Conservation (phyloP, 2,888 invertebrate genomes). For the Hirtodrosophila histrioides region DNA sequence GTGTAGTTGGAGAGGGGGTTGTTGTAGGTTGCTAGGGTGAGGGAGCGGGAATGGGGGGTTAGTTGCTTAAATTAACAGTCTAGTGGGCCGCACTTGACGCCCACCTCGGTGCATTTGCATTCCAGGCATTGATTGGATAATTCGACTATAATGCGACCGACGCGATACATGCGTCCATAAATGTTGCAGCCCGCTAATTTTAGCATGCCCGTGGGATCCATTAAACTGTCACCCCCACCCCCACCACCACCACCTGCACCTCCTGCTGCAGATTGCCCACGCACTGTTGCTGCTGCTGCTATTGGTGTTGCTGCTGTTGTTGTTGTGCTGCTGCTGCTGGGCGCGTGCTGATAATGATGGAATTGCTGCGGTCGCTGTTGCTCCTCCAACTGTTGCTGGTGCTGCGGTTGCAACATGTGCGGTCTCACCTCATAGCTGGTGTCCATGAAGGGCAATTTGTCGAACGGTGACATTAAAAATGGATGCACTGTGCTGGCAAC, state of each 20-base stretch:
- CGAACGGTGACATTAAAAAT: constrained; percentile 82
- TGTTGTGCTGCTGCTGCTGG: constrained; percentile 32
- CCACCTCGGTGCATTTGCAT: constrained; percentile 93
- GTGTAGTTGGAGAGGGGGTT: no score
- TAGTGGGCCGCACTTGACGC: constrained; percentile 91
- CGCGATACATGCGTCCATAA: constrained; percentile 94
- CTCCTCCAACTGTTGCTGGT: constrained; percentile 40
- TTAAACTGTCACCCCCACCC: constrained; percentile 56
- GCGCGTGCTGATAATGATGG: constrained; percentile 78
- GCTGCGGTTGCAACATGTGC: constrained; percentile 62
- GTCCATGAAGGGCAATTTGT: constrained; percentile 83
- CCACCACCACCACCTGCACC: constrained; percentile 7
- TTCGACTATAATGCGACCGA: constrained; percentile 92
- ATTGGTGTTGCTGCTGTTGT: constrained; percentile 26
- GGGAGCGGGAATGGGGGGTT: no score
- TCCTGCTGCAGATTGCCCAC: no score
- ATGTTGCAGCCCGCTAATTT: constrained; percentile 95
- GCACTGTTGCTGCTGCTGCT: constrained; percentile 5
- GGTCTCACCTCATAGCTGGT: constrained; percentile 82
- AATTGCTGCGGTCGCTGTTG: constrained; percentile 59
- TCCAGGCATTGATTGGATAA: constrained; percentile 92
- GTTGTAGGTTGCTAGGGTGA: not conserved
- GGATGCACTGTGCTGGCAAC: constrained; percentile 66
- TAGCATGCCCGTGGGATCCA: constrained; percentile 86
- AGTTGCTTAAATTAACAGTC: constrained; percentile 85